A percentile compares a stretch with the other conserved stretches of the same genome.
Conservation (phyloP, 64 coral and sea anemone genomes). For the Montipora capricornis region DNA sequence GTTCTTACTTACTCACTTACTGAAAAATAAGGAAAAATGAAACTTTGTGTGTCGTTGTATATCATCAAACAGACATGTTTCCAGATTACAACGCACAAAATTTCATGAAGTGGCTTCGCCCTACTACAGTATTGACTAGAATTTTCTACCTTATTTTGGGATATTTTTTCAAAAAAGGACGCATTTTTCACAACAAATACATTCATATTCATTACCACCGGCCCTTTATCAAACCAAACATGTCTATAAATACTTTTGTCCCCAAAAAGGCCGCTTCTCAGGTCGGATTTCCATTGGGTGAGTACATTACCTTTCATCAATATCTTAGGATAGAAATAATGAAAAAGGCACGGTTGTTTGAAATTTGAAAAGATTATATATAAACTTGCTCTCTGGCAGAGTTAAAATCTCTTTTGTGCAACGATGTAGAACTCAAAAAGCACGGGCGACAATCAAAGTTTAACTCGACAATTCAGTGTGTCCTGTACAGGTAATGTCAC, state of each 20-base stretch:
- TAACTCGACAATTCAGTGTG: background rate
- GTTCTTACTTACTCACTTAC: no score
- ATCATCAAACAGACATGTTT: no score
- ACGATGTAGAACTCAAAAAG: background rate
- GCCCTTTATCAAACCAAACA: background rate
- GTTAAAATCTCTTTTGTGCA: background rate
- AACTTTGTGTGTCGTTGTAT: no score
- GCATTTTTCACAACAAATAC: background rate
- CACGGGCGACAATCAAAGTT: background rate
- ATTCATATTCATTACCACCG: background rate
- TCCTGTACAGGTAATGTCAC: background rate
- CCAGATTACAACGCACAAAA: no score
- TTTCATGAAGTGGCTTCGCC: no score
- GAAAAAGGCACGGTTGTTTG: no score
- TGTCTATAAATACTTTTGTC: conserved; percentile 5
- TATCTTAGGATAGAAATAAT: background rate
- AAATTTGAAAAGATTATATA: background rate
- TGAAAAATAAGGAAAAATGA: no score
- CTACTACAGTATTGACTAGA: no score
- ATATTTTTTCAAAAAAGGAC: background rate
- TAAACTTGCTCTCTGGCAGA: background rate
- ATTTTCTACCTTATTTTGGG: no score
- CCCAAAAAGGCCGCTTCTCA: background rate
- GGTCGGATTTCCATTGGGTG: conserved; percentile 3
- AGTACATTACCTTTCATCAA: background rate